These are phyloP conservation scores for Synergus umbraculus DNA, from an alignment of 2,888 invertebrate species.

Conservation along the genomic window DNA sequence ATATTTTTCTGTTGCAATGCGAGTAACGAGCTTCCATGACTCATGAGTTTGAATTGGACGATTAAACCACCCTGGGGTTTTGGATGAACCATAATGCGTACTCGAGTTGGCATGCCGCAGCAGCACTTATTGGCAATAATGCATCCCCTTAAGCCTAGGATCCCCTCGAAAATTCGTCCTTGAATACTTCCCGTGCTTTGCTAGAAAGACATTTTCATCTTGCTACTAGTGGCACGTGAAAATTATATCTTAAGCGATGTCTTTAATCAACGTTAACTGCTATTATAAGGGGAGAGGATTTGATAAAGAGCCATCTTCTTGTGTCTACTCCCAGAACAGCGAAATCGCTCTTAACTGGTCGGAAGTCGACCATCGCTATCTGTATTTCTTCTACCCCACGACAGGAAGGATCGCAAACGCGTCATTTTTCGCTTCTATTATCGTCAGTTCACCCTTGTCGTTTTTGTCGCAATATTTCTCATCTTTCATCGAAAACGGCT, in stretches of 20 bases:
- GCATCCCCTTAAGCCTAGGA: slow-evolving; percentile 14
- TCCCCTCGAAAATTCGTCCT: slow-evolving; percentile 48
- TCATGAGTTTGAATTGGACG: slow-evolving; percentile 42
- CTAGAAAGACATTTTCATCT: neutral
- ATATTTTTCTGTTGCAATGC: neutral
- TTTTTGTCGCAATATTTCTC: slow-evolving; percentile 20
- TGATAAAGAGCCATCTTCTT: slow-evolving; percentile 12
- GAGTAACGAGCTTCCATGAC: slow-evolving; percentile 16
- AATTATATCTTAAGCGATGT: slow-evolving; percentile 13
- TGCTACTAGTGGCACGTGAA: neutral
- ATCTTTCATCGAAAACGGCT: neutral
- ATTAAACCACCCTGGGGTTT: slow-evolving; percentile 41
- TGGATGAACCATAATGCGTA: slow-evolving; percentile 1
- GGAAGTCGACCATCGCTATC: neutral
- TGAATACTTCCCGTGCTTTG: slow-evolving; percentile 33
- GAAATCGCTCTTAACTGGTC: neutral
- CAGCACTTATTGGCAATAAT: slow-evolving; percentile 45
- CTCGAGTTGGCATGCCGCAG: neutral
- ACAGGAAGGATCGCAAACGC: neutral
- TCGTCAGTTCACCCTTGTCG: slow-evolving; percentile 12
- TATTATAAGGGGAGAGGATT: slow-evolving; percentile 8
- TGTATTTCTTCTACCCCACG: slow-evolving; percentile 1
- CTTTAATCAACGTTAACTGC: slow-evolving; percentile 22
- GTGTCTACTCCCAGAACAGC: neutral
- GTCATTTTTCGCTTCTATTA: slow-evolving; percentile 28